Conservation (phyloP, 2,797 vertebrate genomes). For the Falco naumanni region DNA sequence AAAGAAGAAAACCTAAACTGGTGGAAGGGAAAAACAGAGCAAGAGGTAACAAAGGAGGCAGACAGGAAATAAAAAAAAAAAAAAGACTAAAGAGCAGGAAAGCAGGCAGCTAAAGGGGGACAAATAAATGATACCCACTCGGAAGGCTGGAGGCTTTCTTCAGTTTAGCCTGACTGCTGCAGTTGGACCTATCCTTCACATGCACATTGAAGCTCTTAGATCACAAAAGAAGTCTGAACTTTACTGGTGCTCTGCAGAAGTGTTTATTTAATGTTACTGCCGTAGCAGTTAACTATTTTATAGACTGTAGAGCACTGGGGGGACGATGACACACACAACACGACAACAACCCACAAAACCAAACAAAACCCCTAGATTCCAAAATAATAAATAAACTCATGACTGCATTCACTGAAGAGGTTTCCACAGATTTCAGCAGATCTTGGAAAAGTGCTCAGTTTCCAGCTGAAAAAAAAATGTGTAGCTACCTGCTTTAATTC, state of each 20-base stretch:
- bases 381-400: neutral
- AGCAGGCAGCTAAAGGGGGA: neutral
- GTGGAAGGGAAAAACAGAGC: neutral
- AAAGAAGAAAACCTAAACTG: neutral
- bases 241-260: neutral
- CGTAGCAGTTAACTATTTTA: neutral
- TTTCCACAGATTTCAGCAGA: neutral
- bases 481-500: neutral
- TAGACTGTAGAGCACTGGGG: neutral
- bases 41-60: neutral
- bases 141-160: neutral
- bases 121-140: fast-evolving
- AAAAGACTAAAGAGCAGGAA: neutral
- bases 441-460: neutral
- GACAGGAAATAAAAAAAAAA: neutral
- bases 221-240: neutral
- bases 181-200: neutral
- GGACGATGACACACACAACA: too few species aligned
- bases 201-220: neutral
- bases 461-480: neutral
- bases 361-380: neutral
- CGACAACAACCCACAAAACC: too few species aligned
- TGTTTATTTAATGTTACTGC: neutral
- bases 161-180: neutral
- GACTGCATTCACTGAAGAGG: neutral